Conservation (phyloP, 2,888 invertebrate genomes). For the Nomada ruficornis region DNA sequence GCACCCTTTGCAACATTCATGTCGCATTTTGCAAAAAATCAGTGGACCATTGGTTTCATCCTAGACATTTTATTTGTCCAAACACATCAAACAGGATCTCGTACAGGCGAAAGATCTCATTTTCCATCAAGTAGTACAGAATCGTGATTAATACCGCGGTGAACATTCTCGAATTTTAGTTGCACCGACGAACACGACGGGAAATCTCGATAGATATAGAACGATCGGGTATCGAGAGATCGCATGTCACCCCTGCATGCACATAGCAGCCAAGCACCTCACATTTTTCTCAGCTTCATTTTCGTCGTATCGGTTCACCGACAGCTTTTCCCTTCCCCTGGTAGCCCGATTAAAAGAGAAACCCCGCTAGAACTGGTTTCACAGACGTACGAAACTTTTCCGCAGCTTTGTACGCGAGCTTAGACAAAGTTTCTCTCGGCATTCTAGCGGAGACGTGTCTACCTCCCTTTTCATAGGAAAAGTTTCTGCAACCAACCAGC, state of each 20-base stretch:
- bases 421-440: neutral
- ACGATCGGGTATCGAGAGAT: constrained; percentile 39
- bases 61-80: neutral
- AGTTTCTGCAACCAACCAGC: neutral
- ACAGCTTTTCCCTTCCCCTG: neutral
- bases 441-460: neutral
- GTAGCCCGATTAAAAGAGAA: neutral
- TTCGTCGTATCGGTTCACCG: neutral
- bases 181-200: constrained; percentile 8
- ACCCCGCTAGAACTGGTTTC: neutral
- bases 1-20: neutral
- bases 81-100: neutral
- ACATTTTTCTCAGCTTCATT: constrained; percentile 57
- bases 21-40: neutral
- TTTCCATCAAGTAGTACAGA: neutral
- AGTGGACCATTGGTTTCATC: neutral
- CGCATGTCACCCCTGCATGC: constrained; percentile 77
- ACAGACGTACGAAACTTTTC: neutral
- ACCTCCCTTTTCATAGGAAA: neutral
- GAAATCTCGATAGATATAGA: constrained; percentile 7
- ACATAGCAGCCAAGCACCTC: constrained; percentile 77
- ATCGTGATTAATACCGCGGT: neutral
- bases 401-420: neutral
- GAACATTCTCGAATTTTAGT: neutral
- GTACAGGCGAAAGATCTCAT: constrained; percentile 1